Evolutionary conservation across 2,888 invertebrate species (phyloP), one percentile per base, ranked within the genome.

Genomic region (Dicyrtoma fusca): DNA sequence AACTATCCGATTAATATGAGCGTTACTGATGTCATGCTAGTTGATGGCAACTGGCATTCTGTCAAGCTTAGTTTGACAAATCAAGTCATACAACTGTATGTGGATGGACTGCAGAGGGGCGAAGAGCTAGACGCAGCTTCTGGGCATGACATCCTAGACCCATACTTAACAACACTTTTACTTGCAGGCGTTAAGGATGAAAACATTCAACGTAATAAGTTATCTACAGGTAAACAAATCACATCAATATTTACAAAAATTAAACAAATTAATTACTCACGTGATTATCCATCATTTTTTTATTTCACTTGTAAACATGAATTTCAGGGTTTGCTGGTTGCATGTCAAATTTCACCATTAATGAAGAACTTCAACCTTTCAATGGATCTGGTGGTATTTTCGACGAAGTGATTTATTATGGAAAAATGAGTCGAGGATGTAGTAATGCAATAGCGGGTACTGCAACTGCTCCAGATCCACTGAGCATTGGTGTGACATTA

Each of bases 21-120:
- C 0, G 89, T 90, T 74, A 80, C 81, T 2, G 80, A 81, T 19
- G 85, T 85, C 61, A 69, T 73, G 0, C 81, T 95, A 0, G 87
- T 90, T 13, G 94, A 96, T 85, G 95, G 95, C 4, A 87, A 87
- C 66, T 96, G 95, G 96, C 95, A 96, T 83, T 94, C 92, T 82
- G 85, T 95, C 4, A 92, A 92, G 0, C 84, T 97, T 55, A 88
- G 89, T 34, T 87, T 92, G 74, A 80, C 77, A 14, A 77, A 81
- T 44, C 75, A 79, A 49, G 90, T 89, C 8, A 86, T 95, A 45
- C 87, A 89, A 73, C 82, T 95, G 21, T 84, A 91, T 51, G 85
- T 95, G 2, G 92, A 95, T 82, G 88, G 87, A 23, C 84, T 84
- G 42, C 86, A 88, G 76, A 87, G 91, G 1, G 94, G 94, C 0